Conservation (phyloP, 1,140 invertebrate genomes). For the Liolophura sinensis region DNA sequence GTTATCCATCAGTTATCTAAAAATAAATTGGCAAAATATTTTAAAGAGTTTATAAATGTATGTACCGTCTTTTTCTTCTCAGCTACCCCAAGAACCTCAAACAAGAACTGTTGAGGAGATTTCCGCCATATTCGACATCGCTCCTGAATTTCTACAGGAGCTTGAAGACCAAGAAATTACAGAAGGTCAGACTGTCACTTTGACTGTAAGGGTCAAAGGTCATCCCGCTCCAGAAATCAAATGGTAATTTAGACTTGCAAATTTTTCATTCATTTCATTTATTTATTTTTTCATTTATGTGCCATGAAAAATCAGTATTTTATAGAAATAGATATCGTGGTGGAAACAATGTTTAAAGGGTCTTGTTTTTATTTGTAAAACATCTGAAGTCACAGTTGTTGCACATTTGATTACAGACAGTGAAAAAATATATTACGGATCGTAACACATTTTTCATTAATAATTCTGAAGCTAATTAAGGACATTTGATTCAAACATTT, state of each 20-base stretch:
- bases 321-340: neutral
- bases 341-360: neutral
- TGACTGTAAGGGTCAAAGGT: conserved; percentile 55
- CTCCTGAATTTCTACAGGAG: conserved; percentile 38
- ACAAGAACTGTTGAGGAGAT: conserved; percentile 29
- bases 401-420: too few relatives aligned
- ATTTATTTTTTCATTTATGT: neutral
- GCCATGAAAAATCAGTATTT: neutral
- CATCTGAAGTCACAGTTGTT: too few relatives aligned
- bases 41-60: too few relatives aligned
- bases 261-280: neutral
- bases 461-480: too few relatives aligned
- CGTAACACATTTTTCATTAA: too few relatives aligned
- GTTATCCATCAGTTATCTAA: too few relatives aligned
- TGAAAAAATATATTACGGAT: too few relatives aligned
- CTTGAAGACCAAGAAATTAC: conserved; percentile 44
- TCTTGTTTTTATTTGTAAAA: too few relatives aligned
- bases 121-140: conserved; percentile 26
- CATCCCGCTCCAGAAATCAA: conserved; percentile 50
- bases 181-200: conserved; percentile 54
- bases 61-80: neutral
- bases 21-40: too few relatives aligned
- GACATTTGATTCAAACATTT: too few relatives aligned
- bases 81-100: neutral
- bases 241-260: conserved; percentile 39